A percentile compares a stretch with the other conserved stretches of the same genome.
phyloP scores from a whole-genome alignment of 1,140 invertebrate genomes.

The Drosophila micromelanica region DNA sequence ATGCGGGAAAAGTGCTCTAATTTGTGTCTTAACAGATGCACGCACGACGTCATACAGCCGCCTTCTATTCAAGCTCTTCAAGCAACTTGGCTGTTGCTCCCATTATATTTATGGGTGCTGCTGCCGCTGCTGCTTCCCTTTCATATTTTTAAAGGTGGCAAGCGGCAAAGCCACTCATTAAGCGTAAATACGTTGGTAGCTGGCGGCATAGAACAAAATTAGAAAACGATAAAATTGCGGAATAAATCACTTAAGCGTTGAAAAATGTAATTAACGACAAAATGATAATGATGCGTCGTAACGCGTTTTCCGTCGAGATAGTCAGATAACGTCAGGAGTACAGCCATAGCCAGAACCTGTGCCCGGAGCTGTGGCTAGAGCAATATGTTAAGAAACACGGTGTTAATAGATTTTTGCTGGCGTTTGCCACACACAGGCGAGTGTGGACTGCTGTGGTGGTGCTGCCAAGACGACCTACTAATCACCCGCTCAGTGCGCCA shows the following conservation, averaged over 20 bases:
- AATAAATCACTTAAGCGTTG: conserved; percentile 81
- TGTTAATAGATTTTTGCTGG: conserved; percentile 68
- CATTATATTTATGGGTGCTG: conserved; percentile 52
- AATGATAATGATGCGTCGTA: conserved; percentile 78
- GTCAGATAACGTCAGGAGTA: conserved; percentile 16
- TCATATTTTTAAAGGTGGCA: conserved; percentile 59
- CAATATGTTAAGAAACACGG: conserved; percentile 63
- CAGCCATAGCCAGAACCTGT: not conserved
- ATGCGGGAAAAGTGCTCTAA: conserved; percentile 58
- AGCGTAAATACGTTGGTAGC: conserved; percentile 26
- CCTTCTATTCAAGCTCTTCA: conserved; percentile 10
- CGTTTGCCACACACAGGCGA: conserved; percentile 24
- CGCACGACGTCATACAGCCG: conserved; percentile 33
- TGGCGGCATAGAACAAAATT: conserved; percentile 52
- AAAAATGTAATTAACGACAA: conserved; percentile 83
- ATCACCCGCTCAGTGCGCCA: conserved; percentile 64
- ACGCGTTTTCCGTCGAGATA: conserved; percentile 60
- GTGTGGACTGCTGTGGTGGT: not conserved
- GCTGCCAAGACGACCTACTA: conserved; percentile 45
- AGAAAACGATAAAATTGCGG: conserved; percentile 82
- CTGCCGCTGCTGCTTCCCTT: conserved; percentile 39
- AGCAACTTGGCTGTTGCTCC: conserved; percentile 26
- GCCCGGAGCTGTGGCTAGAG: conserved; percentile 22
- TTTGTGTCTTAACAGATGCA: conserved; percentile 58
- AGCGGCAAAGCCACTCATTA: conserved; percentile 60